Conservation (phyloP, 2,113 vertebrate genomes). For the Dicaeum eximium region DNA sequence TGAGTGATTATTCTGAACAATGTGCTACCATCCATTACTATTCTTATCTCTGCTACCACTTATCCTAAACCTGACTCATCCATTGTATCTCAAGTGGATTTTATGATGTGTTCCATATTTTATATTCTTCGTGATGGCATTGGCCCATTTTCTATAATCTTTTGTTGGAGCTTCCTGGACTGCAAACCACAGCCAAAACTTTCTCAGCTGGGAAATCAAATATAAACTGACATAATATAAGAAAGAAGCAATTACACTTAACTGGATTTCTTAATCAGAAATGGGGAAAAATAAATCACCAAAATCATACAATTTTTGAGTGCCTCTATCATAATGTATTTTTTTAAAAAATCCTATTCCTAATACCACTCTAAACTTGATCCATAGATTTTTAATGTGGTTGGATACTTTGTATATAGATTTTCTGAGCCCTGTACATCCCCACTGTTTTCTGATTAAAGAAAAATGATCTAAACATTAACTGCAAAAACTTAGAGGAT, state of each 20-base stretch:
- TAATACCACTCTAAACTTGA: background rate
- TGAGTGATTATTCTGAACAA: background rate
- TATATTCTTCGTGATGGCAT: background rate
- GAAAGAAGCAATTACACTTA: background rate
- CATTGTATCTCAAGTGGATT: slow-evolving; percentile 47
- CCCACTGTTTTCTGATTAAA: background rate
- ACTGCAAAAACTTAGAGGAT: background rate
- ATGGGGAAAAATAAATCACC: background rate
- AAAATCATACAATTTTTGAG: background rate
- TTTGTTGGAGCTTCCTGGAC: slow-evolving; percentile 35
- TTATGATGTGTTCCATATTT: background rate
- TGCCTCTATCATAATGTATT: background rate
- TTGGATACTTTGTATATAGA: background rate
- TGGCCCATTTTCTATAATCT: background rate
- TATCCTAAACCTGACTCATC: slow-evolving; percentile 31
- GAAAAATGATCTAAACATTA: background rate
- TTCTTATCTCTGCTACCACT: slow-evolving; percentile 45
- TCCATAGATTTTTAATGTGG: background rate
- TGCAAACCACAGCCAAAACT: background rate
- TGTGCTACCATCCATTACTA: slow-evolving; percentile 13
- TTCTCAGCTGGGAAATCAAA: background rate
- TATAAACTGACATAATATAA: background rate
- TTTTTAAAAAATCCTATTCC: fast-evolving
- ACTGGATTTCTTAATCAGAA: background rate
- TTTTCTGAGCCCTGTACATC: background rate